phyloP scores from a whole-genome alignment of 2,888 invertebrate species.

The Furcula furcula region DNA sequence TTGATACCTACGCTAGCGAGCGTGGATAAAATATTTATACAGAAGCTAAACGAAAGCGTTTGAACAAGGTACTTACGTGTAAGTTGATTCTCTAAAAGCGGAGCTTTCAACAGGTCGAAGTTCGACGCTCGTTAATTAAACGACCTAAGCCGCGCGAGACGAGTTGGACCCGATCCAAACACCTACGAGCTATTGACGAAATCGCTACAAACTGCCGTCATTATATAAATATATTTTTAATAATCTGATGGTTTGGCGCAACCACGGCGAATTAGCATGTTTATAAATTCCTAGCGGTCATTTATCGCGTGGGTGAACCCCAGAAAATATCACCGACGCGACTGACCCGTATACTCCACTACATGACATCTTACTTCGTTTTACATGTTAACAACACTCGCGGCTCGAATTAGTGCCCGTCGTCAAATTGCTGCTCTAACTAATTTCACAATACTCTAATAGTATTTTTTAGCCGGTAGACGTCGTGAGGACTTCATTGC shows the following conservation, averaged over 20 bases:
- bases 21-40: slow-evolving; percentile 21
- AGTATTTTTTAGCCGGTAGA: slow-evolving; percentile 46
- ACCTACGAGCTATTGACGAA: slow-evolving; percentile 66
- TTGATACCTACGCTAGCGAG: slow-evolving; percentile 8
- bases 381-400: slow-evolving; percentile 50
- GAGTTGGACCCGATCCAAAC: slow-evolving; percentile 67
- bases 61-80: slow-evolving; percentile 51
- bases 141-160: slow-evolving; percentile 67
- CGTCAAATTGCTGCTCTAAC: slow-evolving; percentile 51
- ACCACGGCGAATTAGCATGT: slow-evolving; percentile 55
- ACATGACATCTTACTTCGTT: slow-evolving; percentile 49
- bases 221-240: slow-evolving; percentile 56
- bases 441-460: slow-evolving; percentile 62
- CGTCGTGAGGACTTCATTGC: slow-evolving; percentile 66
- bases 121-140: slow-evolving; percentile 79
- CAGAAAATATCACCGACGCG: slow-evolving; percentile 31
- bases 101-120: slow-evolving; percentile 79
- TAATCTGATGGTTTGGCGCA: slow-evolving; percentile 39
- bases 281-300: slow-evolving; percentile 43
- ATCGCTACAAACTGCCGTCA: slow-evolving; percentile 63
- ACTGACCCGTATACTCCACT: slow-evolving; percentile 18
- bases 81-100: slow-evolving; percentile 63
- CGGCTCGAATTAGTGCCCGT: slow-evolving; percentile 45
- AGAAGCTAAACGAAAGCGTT: slow-evolving; percentile 37
- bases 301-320: slow-evolving; percentile 54